These are phyloP conservation scores for Paramisgurnus dabryanus DNA, from an alignment of 2,113 vertebrate species.

Conservation along the genomic window DNA sequence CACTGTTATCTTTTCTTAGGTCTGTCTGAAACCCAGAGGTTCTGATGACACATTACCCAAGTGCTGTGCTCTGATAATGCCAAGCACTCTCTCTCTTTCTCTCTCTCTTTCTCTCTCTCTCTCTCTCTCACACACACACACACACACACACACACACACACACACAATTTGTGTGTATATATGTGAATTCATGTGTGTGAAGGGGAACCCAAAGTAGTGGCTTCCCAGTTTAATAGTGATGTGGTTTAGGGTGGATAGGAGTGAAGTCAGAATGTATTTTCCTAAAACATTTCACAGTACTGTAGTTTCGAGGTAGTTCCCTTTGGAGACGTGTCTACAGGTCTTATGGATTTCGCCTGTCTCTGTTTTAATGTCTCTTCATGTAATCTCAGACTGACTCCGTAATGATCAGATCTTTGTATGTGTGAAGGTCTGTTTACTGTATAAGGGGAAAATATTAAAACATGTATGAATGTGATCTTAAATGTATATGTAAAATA, in stretches of 20 bases:
- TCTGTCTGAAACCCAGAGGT: constrained; percentile 49
- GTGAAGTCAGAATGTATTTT: constrained; percentile 45
- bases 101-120: background rate
- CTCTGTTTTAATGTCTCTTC: no score
- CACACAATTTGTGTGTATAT: background rate
- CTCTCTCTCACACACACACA: constrained; percentile 13
- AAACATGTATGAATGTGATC: background rate
- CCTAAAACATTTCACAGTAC: background rate
- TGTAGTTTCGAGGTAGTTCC: no score
- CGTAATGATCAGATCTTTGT: no score
- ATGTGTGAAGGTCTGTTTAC: no score
- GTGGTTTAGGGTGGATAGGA: constrained; percentile 42
- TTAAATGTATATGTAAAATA: background rate
- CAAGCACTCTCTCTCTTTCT: background rate
- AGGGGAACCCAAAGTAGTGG: constrained; percentile 53
- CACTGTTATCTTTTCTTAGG: constrained; percentile 51
- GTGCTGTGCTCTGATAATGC: constrained; percentile 55
- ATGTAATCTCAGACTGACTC: no score
- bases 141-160: background rate
- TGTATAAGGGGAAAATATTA: no score
- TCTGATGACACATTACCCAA: constrained; percentile 56
- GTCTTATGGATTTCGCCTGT: no score
- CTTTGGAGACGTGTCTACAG: no score
- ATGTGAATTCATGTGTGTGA: background rate
- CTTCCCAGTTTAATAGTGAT: constrained; percentile 55